A percentile compares a stretch with the other conserved stretches of the same genome.
Conservation (phyloP, 2,797 vertebrate genomes). For the Lepilemur ruficaudatus region DNA sequence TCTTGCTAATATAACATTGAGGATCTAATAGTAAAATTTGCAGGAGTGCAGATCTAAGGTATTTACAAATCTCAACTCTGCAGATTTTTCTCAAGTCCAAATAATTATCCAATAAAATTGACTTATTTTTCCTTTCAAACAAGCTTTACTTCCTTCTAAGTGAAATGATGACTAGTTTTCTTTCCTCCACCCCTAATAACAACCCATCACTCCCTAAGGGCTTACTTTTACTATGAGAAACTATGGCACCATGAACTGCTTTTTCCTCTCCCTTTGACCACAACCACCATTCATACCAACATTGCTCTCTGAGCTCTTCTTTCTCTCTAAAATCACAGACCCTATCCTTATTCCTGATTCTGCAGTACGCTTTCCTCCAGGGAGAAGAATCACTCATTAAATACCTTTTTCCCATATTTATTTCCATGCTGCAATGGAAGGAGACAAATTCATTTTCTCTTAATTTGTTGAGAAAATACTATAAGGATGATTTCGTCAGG, state of each 20-base stretch:
- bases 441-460: neutral
- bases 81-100: conserved; percentile 7
- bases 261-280: neutral
- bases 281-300: neutral
- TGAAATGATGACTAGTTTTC: neutral
- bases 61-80: neutral
- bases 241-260: fast-evolving
- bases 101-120: neutral
- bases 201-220: neutral
- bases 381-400: neutral
- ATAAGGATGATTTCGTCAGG: neutral
- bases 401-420: neutral
- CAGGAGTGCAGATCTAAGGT: neutral
- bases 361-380: fast-evolving
- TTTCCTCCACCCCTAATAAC: neutral
- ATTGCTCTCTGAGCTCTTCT: neutral
- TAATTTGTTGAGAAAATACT: neutral
- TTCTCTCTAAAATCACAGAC: neutral
- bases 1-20: neutral
- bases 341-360: neutral
- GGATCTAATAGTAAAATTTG: neutral
- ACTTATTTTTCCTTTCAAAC: neutral
- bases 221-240: neutral
- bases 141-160: neutral
- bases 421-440: neutral